phyloP scores from a whole-genome alignment of 2,113 vertebrate genomes.

The Halcyon senegalensis region DNA sequence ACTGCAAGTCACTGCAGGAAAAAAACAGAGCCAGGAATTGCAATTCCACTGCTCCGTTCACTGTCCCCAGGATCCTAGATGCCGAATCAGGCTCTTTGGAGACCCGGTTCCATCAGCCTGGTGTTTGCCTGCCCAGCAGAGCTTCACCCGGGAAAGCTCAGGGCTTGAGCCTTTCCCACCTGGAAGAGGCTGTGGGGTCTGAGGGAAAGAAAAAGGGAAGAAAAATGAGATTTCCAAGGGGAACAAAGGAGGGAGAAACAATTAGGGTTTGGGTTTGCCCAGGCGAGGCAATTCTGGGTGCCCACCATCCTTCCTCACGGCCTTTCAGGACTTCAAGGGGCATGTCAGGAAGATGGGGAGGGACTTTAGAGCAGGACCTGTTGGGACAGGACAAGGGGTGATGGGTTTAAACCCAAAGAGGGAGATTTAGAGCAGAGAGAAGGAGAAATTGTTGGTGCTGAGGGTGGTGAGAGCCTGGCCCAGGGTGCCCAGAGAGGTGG shows the following conservation, averaged over 20 bases:
- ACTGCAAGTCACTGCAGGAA: slow-evolving; percentile 12
- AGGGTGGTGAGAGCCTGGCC: no score
- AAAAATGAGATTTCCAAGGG: neutral
- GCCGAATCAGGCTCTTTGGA: neutral
- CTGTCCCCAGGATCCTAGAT: fast-evolving
- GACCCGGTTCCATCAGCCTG: fast-evolving
- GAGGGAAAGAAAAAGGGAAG: neutral
- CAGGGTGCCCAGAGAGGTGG: no score
- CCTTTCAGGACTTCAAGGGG: no score
- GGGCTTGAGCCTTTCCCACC: fast-evolving
- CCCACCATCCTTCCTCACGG: no score
- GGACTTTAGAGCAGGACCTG: no score
- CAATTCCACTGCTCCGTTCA: neutral
- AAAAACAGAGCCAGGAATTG: neutral
- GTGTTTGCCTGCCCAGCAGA: neutral
- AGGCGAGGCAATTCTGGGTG: neutral
- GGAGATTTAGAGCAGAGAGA: no score
- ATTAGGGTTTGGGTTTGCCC: fast-evolving
- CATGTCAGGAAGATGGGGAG: no score
- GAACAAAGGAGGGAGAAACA: neutral
- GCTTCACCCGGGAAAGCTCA: neutral
- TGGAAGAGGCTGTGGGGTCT: fast-evolving
- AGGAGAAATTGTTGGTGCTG: no score
- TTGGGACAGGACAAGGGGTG: no score
- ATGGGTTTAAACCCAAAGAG: no score